Conservation (phyloP, 1,140 invertebrate genomes). For the roundworm (Caenorhabditis elegans) region DNA sequence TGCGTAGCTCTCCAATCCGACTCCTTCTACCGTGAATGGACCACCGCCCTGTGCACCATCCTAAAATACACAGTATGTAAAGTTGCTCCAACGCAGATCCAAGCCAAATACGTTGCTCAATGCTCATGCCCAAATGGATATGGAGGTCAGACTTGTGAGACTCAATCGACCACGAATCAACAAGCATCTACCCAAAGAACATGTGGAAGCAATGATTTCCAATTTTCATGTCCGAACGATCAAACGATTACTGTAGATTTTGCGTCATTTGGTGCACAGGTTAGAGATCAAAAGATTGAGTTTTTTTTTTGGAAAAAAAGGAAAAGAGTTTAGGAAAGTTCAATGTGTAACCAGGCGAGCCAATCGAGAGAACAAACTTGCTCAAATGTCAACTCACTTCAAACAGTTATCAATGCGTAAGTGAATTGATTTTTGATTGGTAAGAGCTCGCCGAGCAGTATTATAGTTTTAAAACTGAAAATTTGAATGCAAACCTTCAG, state of each 20-base stretch:
- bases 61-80: slow-evolving; percentile 38
- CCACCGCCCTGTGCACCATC: neutral
- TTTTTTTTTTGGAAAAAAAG: neutral
- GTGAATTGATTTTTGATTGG: neutral
- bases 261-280: slow-evolving; percentile 39
- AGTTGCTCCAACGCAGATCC: neutral
- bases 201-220: slow-evolving; percentile 7
- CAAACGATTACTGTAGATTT: slow-evolving; percentile 34
- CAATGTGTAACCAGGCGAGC: neutral
- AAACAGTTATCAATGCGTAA: slow-evolving; percentile 2
- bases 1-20: slow-evolving; percentile 15
- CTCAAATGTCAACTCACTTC: slow-evolving; percentile 7
- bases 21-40: slow-evolving; percentile 27
- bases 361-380: neutral
- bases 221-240: slow-evolving; percentile 29
- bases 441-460: too few species aligned
- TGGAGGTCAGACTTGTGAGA: slow-evolving; percentile 23
- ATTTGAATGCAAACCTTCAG: too few species aligned
- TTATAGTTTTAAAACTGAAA: too few species aligned
- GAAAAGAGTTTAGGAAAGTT: neutral
- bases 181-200: neutral
- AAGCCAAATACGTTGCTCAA: slow-evolving; percentile 7
- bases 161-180: neutral
- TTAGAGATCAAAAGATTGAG: neutral
- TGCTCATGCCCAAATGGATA: slow-evolving; percentile 22